phyloP scores from a whole-genome alignment of 2,888 invertebrate genomes.

The Polyploca ridens region DNA sequence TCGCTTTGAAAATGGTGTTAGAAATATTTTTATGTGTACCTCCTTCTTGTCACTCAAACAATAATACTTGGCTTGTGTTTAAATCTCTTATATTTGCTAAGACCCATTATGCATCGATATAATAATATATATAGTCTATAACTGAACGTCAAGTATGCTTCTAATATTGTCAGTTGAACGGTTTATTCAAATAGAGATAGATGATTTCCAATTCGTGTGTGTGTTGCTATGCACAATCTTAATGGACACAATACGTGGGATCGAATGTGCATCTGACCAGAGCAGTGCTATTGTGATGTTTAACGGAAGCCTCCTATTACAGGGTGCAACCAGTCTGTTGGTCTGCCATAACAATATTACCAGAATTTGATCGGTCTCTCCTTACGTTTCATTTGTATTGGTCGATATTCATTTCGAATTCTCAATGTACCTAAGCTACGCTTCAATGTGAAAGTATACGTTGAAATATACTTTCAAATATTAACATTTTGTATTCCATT shows the following conservation, averaged over 20 bases:
- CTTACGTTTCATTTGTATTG: not conserved
- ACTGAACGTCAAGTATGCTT: not conserved
- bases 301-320: constrained; percentile 56
- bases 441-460: not conserved
- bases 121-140: not conserved
- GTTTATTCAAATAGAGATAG: constrained; percentile 40
- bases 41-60: no score
- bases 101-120: no score
- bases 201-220: constrained; percentile 24
- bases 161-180: constrained; percentile 20
- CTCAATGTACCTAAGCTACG: not conserved
- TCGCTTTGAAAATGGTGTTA: not conserved
- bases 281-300: constrained; percentile 44
- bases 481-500: no score
- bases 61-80: no score
- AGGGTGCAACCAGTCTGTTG: constrained; percentile 43
- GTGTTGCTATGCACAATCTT: constrained; percentile 22
- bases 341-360: constrained; percentile 41
- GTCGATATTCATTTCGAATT: not conserved
- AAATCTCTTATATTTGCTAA: no score
- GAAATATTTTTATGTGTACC: no score
- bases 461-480: not conserved
- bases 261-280: constrained; percentile 46
- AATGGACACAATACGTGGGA: constrained; percentile 50
- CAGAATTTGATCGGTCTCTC: not conserved